Evolutionary conservation across 2,797 vertebrate genomes (phyloP).

Genomic region (Margarornis squamiger): DNA sequence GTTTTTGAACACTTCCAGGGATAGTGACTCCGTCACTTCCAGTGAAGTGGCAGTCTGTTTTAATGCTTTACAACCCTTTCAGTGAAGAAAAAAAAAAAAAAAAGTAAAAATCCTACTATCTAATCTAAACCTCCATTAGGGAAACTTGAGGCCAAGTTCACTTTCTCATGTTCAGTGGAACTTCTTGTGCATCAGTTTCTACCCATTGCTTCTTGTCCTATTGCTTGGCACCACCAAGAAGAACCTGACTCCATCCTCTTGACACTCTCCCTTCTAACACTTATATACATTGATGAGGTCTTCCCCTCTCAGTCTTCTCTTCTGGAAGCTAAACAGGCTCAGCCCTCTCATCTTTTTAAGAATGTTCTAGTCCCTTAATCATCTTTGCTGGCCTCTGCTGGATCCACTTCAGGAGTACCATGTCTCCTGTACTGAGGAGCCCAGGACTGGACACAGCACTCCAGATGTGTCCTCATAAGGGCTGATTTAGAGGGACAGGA

Average conservation of each 20-base stretch:
- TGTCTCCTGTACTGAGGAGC: not conserved
- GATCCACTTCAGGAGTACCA: not conserved
- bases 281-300: not conserved
- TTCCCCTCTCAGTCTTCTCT: not conserved
- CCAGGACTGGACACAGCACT: not conserved
- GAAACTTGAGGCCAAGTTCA: not conserved
- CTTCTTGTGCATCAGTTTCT: not conserved
- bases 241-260: not conserved
- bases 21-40: no score
- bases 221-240: not conserved
- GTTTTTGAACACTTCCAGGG: no score
- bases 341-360: not conserved
- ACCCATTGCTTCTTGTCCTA: not conserved
- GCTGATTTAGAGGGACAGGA: no score
- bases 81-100: no score
- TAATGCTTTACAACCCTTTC: no score
- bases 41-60: no score
- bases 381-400: not conserved
- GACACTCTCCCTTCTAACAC: not conserved
- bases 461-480: no score
- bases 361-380: not conserved
- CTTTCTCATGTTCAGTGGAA: not conserved
- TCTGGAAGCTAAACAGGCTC: not conserved
- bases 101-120: no score
- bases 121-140: no score